Evolutionary conservation across 1,140 invertebrate genomes (phyloP).

Genomic region (Cherax destructor): DNA sequence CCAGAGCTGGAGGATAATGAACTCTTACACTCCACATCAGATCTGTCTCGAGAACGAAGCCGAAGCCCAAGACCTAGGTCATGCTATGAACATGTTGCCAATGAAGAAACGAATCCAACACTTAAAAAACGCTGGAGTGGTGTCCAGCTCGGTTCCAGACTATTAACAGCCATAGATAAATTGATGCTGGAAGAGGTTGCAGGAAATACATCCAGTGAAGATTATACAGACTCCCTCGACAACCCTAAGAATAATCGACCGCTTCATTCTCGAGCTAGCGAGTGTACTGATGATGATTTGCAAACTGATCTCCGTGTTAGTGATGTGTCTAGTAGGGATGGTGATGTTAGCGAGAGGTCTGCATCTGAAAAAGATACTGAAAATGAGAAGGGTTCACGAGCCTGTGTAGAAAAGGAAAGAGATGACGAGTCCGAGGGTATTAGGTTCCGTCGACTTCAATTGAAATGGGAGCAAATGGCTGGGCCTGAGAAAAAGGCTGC

Average conservation of each 20-base stretch:
- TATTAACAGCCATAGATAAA: conserved; percentile 84
- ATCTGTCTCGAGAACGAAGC: conserved; percentile 73
- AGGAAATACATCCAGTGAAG: conserved; percentile 79
- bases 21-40: conserved; percentile 59
- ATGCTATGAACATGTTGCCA: conserved; percentile 80
- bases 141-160: conserved; percentile 82
- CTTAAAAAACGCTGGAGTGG: conserved; percentile 85
- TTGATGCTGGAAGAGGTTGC: conserved; percentile 79
- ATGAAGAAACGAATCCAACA: conserved; percentile 83
- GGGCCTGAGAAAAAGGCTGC: conserved; percentile 62
- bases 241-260: conserved; percentile 73
- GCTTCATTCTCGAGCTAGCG: background rate
- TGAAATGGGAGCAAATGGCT: conserved; percentile 88
- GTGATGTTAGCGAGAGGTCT: conserved; percentile 69
- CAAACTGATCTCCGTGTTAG: conserved; percentile 54
- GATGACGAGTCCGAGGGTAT: conserved; percentile 72
- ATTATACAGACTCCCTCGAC: conserved; percentile 85
- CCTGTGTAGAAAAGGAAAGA: conserved; percentile 50
- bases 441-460: conserved; percentile 86
- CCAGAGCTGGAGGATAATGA: conserved; percentile 68
- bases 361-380: conserved; percentile 71
- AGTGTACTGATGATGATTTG: conserved; percentile 47
- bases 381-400: conserved; percentile 67
- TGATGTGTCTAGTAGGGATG: conserved; percentile 69
- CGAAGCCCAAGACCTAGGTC: conserved; percentile 81